These are phyloP conservation scores for Synergus umbraculus DNA, from an alignment of 2,888 invertebrate genomes.

Conservation along the genomic window DNA sequence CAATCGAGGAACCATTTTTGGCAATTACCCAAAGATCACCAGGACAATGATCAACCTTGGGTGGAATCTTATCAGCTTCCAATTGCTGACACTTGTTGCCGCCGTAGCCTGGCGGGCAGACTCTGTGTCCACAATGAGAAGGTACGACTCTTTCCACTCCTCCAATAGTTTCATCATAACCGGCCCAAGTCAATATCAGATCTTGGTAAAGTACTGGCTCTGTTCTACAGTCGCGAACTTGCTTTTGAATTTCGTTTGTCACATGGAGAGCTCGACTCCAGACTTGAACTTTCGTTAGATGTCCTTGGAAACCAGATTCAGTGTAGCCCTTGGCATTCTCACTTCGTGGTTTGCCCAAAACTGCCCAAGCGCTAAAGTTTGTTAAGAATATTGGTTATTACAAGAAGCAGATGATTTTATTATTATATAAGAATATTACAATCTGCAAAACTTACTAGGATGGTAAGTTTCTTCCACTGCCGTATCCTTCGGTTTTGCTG, in stretches of 20 bases:
- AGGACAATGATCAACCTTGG: slow-evolving; percentile 93
- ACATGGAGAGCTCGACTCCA: slow-evolving; percentile 95
- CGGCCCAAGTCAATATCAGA: slow-evolving; percentile 94
- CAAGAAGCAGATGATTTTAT: slow-evolving; percentile 20
- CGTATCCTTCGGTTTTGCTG: slow-evolving; percentile 94
- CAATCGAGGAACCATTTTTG: slow-evolving; percentile 93
- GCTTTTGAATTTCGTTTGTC: slow-evolving; percentile 94
- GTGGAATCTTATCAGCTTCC: slow-evolving; percentile 90
- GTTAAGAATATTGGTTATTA: neutral
- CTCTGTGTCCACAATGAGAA: slow-evolving; percentile 93
- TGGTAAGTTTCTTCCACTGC: slow-evolving; percentile 88
- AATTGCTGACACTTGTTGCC: slow-evolving; percentile 92
- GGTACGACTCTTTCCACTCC: slow-evolving; percentile 95
- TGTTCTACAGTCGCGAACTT: slow-evolving; percentile 94
- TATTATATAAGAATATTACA: slow-evolving; percentile 12
- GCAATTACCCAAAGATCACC: slow-evolving; percentile 97
- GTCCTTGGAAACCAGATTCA: slow-evolving; percentile 96
- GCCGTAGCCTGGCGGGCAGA: slow-evolving; percentile 92
- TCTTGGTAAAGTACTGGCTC: slow-evolving; percentile 93
- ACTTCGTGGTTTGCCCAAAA: slow-evolving; percentile 90
- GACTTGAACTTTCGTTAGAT: slow-evolving; percentile 94
- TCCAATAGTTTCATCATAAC: slow-evolving; percentile 92
- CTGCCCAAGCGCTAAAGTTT: slow-evolving; percentile 89
- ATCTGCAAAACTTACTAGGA: slow-evolving; percentile 83
- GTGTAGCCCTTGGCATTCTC: slow-evolving; percentile 86